Conservation (phyloP, 1,140 invertebrate genomes). For the Drosophila dunni region DNA sequence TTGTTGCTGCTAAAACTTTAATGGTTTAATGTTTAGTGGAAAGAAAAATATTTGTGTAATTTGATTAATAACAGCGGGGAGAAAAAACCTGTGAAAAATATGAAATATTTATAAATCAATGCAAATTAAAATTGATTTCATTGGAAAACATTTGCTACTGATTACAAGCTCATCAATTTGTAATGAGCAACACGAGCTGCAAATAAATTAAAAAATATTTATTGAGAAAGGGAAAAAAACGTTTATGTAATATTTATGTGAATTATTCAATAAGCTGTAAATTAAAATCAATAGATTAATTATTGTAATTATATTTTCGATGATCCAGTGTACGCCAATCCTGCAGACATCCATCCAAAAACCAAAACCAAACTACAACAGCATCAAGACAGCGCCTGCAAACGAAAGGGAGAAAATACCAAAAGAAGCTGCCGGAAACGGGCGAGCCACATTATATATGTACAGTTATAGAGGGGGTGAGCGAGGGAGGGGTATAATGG, state of each 20-base stretch:
- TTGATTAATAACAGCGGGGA: constrained; percentile 58
- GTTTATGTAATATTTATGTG: constrained; percentile 55
- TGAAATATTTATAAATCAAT: constrained; percentile 66
- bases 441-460: constrained; percentile 49
- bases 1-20: not conserved
- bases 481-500: constrained; percentile 15
- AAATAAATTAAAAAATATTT: constrained; percentile 50
- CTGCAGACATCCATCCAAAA: constrained; percentile 55
- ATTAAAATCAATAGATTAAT: constrained; percentile 75
- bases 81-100: constrained; percentile 45
- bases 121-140: constrained; percentile 54
- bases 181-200: constrained; percentile 55
- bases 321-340: constrained; percentile 10
- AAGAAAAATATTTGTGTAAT: constrained; percentile 45
- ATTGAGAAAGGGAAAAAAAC: constrained; percentile 50
- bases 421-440: constrained; percentile 46
- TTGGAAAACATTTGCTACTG: constrained; percentile 55
- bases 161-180: constrained; percentile 72
- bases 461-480: constrained; percentile 5
- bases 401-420: constrained; percentile 42
- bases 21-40: too few relatives aligned
- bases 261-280: constrained; percentile 74
- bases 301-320: constrained; percentile 42
- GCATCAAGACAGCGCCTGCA: constrained; percentile 57
- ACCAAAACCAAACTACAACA: constrained; percentile 79